Evolutionary conservation across 2,888 invertebrate species (phyloP).

Genomic region (Scaptomyza parva): DNA sequence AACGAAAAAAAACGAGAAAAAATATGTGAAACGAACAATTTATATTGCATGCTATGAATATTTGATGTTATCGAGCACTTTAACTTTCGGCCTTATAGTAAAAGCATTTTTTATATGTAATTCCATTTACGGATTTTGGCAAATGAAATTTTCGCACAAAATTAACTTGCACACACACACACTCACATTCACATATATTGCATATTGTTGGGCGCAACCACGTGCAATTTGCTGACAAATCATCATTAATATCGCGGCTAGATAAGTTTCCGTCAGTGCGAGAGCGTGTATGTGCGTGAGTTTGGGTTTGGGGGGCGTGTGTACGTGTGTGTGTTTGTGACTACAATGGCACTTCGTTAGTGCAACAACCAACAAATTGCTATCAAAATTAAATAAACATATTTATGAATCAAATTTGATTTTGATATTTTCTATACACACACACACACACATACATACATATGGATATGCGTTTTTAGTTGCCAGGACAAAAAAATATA

Average conservation of each 20-base stretch:
- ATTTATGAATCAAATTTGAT: constrained; percentile 61
- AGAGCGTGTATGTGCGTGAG: constrained; percentile 20
- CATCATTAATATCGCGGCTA: constrained; percentile 63
- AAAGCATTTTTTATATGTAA: constrained; percentile 47
- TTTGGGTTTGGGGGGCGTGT: constrained; percentile 12
- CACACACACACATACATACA: too few relatives aligned
- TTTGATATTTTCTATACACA: constrained; percentile 46
- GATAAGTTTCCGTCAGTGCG: constrained; percentile 27
- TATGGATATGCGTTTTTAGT: constrained; percentile 11
- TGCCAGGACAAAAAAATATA: constrained; percentile 8
- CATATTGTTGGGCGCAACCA: constrained; percentile 57
- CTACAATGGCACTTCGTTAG: constrained; percentile 79
- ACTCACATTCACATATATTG: constrained; percentile 43
- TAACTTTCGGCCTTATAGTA: constrained; percentile 40
- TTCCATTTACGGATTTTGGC: constrained; percentile 55
- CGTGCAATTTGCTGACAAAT: constrained; percentile 63
- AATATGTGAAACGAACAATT: constrained; percentile 32
- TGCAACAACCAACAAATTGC: constrained; percentile 48
- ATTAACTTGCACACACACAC: constrained; percentile 43
- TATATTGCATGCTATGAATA: constrained; percentile 59
- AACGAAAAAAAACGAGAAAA: constrained; percentile 5
- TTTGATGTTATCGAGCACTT: constrained; percentile 62
- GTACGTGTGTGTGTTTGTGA: constrained; percentile 24
- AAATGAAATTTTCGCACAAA: constrained; percentile 53
- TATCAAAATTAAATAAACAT: constrained; percentile 70